These are phyloP conservation scores for Zosterops hypoxanthus DNA, from an alignment of 2,113 vertebrate genomes.

Conservation along the genomic window DNA sequence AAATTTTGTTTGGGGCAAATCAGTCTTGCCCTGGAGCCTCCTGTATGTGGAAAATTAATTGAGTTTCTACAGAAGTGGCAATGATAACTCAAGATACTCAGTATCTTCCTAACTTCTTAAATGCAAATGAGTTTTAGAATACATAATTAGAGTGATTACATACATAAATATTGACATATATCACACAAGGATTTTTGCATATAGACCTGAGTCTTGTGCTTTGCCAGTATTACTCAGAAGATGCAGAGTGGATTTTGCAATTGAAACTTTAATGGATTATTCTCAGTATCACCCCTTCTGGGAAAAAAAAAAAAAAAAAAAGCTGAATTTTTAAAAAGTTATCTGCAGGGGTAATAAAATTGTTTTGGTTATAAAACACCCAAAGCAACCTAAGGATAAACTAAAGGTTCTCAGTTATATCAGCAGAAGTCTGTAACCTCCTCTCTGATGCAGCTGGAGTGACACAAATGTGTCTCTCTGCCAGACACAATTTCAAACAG, in stretches of 20 bases:
- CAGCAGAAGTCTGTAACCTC: background rate
- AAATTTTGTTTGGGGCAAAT: background rate
- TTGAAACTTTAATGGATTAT: background rate
- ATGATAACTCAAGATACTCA: background rate
- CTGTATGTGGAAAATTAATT: background rate
- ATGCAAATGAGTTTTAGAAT: background rate
- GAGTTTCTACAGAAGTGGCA: background rate
- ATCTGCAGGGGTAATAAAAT: fast-evolving
- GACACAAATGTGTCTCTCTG: background rate
- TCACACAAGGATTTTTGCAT: background rate
- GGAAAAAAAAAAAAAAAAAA: too few species aligned
- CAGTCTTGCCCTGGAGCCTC: background rate
- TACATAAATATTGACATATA: background rate
- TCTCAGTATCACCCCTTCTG: background rate
- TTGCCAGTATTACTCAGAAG: background rate
- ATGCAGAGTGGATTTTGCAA: background rate
- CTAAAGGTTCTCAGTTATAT: background rate
- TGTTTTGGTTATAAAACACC: background rate
- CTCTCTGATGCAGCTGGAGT: background rate
- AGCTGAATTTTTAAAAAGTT: background rate
- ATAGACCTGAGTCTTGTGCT: background rate
- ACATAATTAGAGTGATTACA: background rate
- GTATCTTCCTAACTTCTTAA: background rate
- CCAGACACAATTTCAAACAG: background rate
- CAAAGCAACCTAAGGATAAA: background rate